These are phyloP conservation scores for Achlya flavicornis DNA, from an alignment of 2,888 invertebrate genomes.

Conservation along the genomic window DNA sequence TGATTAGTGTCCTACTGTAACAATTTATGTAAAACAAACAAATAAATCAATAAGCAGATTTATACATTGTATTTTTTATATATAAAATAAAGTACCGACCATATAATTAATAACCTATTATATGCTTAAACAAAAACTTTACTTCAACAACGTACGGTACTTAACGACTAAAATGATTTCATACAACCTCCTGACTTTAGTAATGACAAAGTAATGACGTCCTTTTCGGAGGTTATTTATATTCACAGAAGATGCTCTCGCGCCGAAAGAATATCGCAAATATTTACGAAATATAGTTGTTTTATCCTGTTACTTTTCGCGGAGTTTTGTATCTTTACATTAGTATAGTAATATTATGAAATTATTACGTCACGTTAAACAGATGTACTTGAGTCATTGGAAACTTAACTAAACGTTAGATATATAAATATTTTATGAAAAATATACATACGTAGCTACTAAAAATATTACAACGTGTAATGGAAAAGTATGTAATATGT, in stretches of 20 bases:
- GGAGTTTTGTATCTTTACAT: neutral
- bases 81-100: too few relatives aligned
- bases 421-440: too few relatives aligned
- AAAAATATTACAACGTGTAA: too few relatives aligned
- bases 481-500: too few relatives aligned
- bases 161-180: neutral
- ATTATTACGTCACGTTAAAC: neutral
- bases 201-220: constrained; percentile 7
- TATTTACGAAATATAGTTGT: neutral
- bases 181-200: neutral
- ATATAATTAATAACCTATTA: too few relatives aligned
- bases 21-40: too few relatives aligned
- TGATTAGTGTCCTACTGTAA: too few relatives aligned
- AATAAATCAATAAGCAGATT: too few relatives aligned
- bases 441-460: too few relatives aligned
- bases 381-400: too few relatives aligned
- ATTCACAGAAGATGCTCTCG: constrained; percentile 3
- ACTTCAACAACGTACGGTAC: neutral
- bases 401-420: too few relatives aligned
- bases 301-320: neutral
- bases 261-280: neutral
- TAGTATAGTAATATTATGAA: neutral
- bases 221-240: neutral
- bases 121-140: neutral
- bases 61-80: neutral